These are phyloP conservation scores for Hirundichthys speculiger DNA, from an alignment of 2,113 vertebrate genomes.

Conservation along the genomic window DNA sequence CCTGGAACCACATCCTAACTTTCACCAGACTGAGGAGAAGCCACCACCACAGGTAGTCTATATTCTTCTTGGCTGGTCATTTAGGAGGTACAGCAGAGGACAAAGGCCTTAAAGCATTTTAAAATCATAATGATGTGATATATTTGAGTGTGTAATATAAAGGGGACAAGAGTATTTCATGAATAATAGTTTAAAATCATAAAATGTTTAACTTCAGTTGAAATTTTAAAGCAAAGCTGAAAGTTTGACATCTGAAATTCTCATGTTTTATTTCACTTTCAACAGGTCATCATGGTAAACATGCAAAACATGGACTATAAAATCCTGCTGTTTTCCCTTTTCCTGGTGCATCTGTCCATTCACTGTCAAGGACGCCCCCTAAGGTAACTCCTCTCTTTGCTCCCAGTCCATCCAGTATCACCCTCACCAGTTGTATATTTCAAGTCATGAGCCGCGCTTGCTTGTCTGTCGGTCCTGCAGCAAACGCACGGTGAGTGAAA, in stretches of 20 bases:
- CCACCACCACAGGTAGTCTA: constrained; percentile 57
- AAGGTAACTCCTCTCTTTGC: constrained; percentile 83
- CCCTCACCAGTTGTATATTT: too few relatives aligned
- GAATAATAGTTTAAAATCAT: background rate
- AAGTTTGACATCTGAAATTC: too few relatives aligned
- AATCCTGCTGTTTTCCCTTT: constrained; percentile 75
- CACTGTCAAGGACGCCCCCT: constrained; percentile 80
- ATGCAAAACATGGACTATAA: constrained; percentile 65
- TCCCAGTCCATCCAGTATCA: too few relatives aligned
- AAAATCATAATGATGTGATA: too few relatives aligned
- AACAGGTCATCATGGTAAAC: constrained; percentile 75
- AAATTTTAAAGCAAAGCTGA: too few relatives aligned
- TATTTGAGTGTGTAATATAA: background rate
- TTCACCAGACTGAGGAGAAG: constrained; percentile 13
- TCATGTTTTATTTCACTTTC: constrained; percentile 30
- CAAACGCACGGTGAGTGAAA: constrained; percentile 90
- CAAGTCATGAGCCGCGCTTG: background rate
- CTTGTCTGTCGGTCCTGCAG: constrained; percentile 62
- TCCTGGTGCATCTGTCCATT: constrained; percentile 77
- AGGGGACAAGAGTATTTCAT: background rate
- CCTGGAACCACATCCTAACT: background rate
- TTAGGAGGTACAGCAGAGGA: background rate
- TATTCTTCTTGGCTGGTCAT: constrained; percentile 18
- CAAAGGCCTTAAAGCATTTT: background rate
- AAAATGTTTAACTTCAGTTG: too few relatives aligned